A percentile compares a stretch with the other conserved stretches of the same genome.
These are phyloP conservation scores for Mythimna vitellina DNA, from an alignment of 2,888 invertebrate species.

Conservation along the genomic window DNA sequence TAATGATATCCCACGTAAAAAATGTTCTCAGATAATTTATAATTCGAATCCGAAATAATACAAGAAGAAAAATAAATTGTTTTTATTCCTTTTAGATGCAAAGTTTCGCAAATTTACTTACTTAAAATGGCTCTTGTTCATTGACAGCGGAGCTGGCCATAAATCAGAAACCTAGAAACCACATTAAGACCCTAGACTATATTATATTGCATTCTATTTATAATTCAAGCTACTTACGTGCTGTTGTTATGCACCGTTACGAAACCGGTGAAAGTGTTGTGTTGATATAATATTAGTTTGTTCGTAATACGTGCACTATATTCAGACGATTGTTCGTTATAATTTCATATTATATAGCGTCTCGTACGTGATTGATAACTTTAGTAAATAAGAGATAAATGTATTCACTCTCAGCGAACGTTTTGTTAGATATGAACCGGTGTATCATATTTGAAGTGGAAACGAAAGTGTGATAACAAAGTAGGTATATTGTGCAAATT, in stretches of 20 bases:
- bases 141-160: neutral
- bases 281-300: conserved; percentile 44
- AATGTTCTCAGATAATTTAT: too few relatives aligned
- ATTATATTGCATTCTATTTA: conserved; percentile 25
- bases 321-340: conserved; percentile 19
- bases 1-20: too few relatives aligned
- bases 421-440: conserved; percentile 23
- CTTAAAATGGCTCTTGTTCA: neutral
- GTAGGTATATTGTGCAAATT: conserved; percentile 3
- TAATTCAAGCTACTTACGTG: conserved; percentile 54
- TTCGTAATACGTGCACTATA: conserved; percentile 45
- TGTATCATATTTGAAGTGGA: conserved; percentile 23
- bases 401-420: conserved; percentile 18
- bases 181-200: neutral
- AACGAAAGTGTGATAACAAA: conserved; percentile 35
- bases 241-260: conserved; percentile 35
- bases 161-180: neutral
- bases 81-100: too few relatives aligned
- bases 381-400: conserved; percentile 53
- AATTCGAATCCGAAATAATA: too few relatives aligned
- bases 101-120: too few relatives aligned
- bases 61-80: too few relatives aligned
- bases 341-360: conserved; percentile 24
- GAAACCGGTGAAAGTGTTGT: conserved; percentile 57
- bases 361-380: conserved; percentile 48